Evolutionary conservation across 2,888 invertebrate species (phyloP).

Genomic region (Halictus ligatus): DNA sequence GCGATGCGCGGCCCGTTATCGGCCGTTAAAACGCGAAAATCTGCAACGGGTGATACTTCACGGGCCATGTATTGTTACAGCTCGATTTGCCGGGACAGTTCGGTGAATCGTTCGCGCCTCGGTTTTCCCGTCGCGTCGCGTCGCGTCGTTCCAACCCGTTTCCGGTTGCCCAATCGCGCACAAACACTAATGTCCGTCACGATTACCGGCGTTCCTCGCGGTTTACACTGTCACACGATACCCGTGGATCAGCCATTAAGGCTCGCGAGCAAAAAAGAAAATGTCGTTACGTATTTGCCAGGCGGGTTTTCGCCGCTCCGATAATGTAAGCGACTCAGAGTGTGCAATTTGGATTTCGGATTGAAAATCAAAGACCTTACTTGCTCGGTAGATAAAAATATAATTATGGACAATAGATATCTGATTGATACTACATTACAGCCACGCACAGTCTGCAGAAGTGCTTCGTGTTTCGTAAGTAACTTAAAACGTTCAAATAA

Average conservation of each 20-base stretch:
- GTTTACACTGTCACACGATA: neutral
- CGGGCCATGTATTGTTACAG: constrained; percentile 33
- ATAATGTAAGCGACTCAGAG: too few relatives aligned
- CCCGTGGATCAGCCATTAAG: neutral
- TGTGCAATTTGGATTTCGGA: too few relatives aligned
- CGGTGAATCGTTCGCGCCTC: neutral
- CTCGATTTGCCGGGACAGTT: neutral
- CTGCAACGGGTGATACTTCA: constrained; percentile 27
- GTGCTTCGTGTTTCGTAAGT: too few relatives aligned
- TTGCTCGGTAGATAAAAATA: too few relatives aligned
- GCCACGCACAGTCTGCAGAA: too few relatives aligned
- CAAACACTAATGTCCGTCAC: neutral
- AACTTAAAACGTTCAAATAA: too few relatives aligned
- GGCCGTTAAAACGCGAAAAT: constrained; percentile 20
- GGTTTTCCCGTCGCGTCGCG: neutral
- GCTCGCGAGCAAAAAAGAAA: neutral
- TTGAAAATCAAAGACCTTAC: too few relatives aligned
- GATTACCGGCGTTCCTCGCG: neutral
- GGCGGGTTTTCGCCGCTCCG: neutral
- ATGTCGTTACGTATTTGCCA: neutral
- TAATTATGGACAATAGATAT: too few relatives aligned
- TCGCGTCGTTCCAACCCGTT: neutral
- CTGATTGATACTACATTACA: too few relatives aligned
- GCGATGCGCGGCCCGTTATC: neutral
- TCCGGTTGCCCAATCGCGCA: constrained; percentile 1